Evolutionary conservation across 2,113 vertebrate genomes (phyloP).

Genomic region (Capra hircus): DNA sequence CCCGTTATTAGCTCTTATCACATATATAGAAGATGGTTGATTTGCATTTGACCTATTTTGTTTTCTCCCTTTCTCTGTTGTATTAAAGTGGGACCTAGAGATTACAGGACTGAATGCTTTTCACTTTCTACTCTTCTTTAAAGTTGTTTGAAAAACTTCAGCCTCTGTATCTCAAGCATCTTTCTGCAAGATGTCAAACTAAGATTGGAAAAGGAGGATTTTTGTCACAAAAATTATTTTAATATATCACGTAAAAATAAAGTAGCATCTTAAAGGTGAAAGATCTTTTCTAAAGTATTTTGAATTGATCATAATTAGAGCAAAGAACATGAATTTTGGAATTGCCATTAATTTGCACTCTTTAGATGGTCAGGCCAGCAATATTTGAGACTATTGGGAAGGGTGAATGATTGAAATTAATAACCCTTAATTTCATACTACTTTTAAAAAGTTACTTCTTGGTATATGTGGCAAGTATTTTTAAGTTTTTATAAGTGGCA

Average conservation of each 20-base stretch:
- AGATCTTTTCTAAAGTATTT: not conserved
- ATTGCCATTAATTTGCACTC: not conserved
- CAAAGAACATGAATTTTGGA: not conserved
- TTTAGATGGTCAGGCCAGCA: not conserved
- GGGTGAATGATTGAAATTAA: not conserved
- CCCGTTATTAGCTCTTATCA: not conserved
- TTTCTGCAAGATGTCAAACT: not conserved
- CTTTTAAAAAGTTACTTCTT: not conserved
- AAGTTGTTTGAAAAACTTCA: not conserved
- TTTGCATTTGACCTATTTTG: not conserved
- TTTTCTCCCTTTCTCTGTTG: not conserved
- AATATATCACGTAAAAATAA: not conserved
- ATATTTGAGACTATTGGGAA: not conserved
- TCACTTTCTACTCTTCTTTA: not conserved
- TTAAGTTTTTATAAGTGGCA: not conserved
- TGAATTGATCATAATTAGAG: not conserved
- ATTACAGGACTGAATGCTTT: not conserved
- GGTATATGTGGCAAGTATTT: not conserved
- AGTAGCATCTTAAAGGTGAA: not conserved
- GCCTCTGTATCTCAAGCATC: not conserved
- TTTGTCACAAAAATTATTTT: slow-evolving; percentile 5
- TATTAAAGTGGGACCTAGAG: not conserved
- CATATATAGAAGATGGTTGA: not conserved
- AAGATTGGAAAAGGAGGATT: not conserved
- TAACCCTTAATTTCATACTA: not conserved